phyloP scores from a whole-genome alignment of 2,888 invertebrate genomes.

The Eucera pruinosa region DNA sequence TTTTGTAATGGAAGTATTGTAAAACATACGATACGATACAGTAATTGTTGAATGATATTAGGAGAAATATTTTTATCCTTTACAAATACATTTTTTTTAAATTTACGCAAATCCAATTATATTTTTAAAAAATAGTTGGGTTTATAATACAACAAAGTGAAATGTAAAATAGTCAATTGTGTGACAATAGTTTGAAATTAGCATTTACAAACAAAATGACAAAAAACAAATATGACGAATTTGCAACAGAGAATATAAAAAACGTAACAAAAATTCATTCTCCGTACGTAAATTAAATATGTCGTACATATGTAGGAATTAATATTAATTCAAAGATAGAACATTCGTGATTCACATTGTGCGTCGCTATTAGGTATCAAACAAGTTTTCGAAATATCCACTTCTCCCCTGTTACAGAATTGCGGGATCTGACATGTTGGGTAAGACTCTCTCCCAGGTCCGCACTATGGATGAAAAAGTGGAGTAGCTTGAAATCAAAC shows the following conservation, averaged over 20 bases:
- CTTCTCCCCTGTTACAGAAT: conserved; percentile 32
- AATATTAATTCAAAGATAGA: conserved; percentile 42
- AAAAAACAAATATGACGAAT: background rate
- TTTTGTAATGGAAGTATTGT: conserved; percentile 5
- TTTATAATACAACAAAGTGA: background rate
- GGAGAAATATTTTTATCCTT: background rate
- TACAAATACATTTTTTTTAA: background rate
- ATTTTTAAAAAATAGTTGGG: background rate
- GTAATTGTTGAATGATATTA: background rate
- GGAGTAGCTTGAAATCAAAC: too few species aligned
- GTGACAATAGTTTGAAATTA: background rate
- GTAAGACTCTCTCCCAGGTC: conserved; percentile 60
- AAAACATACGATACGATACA: background rate
- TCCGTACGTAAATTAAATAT: conserved; percentile 9
- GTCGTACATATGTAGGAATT: conserved; percentile 22
- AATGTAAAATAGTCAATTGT: background rate
- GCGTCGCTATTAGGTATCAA: conserved; percentile 15
- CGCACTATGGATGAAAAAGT: too few species aligned
- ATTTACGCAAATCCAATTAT: background rate
- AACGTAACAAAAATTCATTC: background rate
- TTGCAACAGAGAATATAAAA: too few species aligned
- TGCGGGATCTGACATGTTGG: conserved; percentile 48
- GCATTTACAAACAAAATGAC: background rate
- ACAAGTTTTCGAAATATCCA: background rate
- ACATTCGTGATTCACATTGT: conserved; percentile 8